These are phyloP conservation scores for Rhynchonycteris naso DNA, from an alignment of 2,797 vertebrate genomes.

Conservation along the genomic window DNA sequence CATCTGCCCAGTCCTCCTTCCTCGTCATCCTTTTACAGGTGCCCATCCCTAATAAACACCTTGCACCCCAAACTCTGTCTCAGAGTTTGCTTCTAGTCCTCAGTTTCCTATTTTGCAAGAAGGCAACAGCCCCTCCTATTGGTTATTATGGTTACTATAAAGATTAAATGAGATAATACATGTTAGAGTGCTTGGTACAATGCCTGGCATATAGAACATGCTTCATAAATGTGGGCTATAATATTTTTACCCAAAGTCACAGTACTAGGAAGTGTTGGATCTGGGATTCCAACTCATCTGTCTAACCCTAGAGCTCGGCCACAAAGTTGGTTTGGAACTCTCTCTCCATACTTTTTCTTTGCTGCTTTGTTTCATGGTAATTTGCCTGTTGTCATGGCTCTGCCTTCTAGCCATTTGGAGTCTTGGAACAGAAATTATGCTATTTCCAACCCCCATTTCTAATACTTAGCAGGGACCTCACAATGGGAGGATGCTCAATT, in stretches of 20 bases:
- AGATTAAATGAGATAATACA: neutral
- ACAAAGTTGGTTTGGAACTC: neutral
- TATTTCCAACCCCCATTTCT: neutral
- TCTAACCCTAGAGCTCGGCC: neutral
- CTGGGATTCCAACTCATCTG: neutral
- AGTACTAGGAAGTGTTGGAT: neutral
- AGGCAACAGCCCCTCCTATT: neutral
- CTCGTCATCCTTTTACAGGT: neutral
- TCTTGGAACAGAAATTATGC: neutral
- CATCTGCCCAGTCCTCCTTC: neutral
- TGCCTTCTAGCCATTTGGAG: neutral
- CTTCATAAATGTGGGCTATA: too few relatives aligned
- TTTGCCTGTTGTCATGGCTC: neutral
- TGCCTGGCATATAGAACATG: neutral
- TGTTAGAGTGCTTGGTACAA: neutral
- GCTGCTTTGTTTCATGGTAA: neutral
- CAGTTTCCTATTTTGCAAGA: neutral
- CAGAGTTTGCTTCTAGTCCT: neutral
- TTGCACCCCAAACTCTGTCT: neutral
- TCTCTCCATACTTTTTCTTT: neutral
- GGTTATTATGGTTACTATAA: neutral
- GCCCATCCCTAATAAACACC: neutral
- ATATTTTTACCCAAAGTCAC: neutral
- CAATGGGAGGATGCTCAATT: neutral
- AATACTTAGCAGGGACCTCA: neutral